Conservation (phyloP, 2,797 vertebrate species). For the Tangara arthus region DNA sequence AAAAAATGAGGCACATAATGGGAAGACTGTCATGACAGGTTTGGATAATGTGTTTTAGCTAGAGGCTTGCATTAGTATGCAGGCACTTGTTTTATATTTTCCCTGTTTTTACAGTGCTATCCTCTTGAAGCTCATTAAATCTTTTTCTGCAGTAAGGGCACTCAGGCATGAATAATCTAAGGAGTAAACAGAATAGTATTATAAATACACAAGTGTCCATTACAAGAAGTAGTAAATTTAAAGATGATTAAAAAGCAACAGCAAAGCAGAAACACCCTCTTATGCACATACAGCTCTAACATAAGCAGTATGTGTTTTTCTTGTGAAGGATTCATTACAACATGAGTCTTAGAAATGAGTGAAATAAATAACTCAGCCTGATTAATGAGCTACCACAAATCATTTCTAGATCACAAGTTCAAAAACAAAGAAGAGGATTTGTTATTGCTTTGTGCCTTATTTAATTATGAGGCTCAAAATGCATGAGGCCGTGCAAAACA, state of each 20-base stretch:
- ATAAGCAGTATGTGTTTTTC: neutral
- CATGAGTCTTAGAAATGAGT: neutral
- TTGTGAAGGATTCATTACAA: neutral
- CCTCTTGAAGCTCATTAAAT: conserved; percentile 72
- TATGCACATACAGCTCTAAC: neutral
- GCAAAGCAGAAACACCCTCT: conserved; percentile 6
- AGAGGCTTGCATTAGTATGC: conserved; percentile 50
- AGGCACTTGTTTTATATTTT: conserved; percentile 41
- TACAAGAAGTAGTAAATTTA: conserved; percentile 49
- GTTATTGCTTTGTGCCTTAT: neutral
- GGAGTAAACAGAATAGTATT: conserved; percentile 63
- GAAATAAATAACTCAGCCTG: conserved; percentile 6
- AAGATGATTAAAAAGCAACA: conserved; percentile 43
- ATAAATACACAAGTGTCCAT: conserved; percentile 63
- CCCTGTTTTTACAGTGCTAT: conserved; percentile 48
- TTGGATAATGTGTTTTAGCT: conserved; percentile 11
- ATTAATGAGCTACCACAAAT: conserved; percentile 4
- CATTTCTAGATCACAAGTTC: neutral
- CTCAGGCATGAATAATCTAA: conserved; percentile 70
- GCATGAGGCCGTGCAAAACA: neutral
- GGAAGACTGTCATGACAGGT: neutral
- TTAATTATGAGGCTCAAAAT: neutral
- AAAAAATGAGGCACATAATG: neutral
- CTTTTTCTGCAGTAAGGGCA: conserved; percentile 55
- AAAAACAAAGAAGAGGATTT: neutral